Evolutionary conservation across 2,113 vertebrate species (phyloP), one percentile per base, ranked within the genome.

Genomic region (Plotosus lineatus): DNA sequence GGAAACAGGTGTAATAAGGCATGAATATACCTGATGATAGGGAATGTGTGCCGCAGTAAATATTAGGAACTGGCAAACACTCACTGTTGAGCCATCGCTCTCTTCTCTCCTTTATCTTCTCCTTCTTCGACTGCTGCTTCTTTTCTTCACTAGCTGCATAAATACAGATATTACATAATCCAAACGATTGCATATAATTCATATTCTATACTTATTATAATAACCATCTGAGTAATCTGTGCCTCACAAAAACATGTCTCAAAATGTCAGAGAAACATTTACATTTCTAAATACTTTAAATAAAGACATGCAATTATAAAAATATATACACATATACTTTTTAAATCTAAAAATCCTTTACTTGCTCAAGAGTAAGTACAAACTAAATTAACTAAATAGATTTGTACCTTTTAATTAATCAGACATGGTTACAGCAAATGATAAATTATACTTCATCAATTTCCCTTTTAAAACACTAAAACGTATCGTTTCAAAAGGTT

Each of bases 71-170:
- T 36, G 9, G 11, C 31, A 69, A 28, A 23, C 61, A 92, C 97
- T 96, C 87, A 98, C 97, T 98, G 90, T 95, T 94, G 0, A 98
- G 90, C 96, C 96, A 98, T 0, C 86, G 82, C 14, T 97, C 95
- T n/a, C 91, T 93, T 56, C 95, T 90, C 89, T 96, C 93, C 86
- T 95, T 98, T 90, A 93, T 93, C 85, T 96, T 98, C 85, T 97
- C 96, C 84, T 96, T 98, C 89, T 99, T 99, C 15, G 95, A 87
- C 85, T 95, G 86, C 68, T 92, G 1, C 0, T 69, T 31, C 86
- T 93, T 96, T 48, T 86, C 85, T 75, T 93, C 94, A 2, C 84
- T 56, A 78, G 86, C 96, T 93, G 85, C 28, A 53, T 40, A 23
- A 61, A 65, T 44, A 80, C 50, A 66, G 65, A 88, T 17, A 69